Conservation (phyloP, 2,113 vertebrate genomes). For the Nothoprocta perdicaria region DNA sequence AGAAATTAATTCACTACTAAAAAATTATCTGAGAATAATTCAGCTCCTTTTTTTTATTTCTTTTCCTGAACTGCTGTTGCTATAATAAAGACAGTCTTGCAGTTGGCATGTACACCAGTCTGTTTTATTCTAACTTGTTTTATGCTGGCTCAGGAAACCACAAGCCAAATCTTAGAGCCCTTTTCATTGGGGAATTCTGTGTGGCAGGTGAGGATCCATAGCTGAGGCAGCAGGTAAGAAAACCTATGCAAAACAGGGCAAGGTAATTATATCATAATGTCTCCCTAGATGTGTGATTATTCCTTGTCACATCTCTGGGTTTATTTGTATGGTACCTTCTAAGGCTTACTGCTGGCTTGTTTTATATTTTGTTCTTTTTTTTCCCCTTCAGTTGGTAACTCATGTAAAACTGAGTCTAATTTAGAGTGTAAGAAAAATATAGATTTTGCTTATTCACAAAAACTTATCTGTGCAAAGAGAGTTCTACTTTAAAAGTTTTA, state of each 20-base stretch:
- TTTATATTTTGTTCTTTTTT: neutral
- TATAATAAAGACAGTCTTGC: neutral
- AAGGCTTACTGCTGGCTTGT: neutral
- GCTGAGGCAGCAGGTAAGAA: neutral
- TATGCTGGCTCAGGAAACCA: neutral
- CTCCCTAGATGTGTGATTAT: neutral
- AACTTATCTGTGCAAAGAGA: neutral
- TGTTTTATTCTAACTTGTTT: neutral
- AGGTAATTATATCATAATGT: neutral
- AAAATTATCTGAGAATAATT: neutral
- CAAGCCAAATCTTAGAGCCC: neutral
- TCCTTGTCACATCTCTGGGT: neutral
- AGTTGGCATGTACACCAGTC: accelerated
- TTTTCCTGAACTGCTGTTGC: neutral
- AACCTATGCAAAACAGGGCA: neutral
- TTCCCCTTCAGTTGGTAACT: neutral
- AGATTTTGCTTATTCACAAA: neutral
- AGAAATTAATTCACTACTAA: neutral
- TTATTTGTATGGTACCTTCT: neutral
- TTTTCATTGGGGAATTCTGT: neutral
- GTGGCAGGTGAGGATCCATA: neutral
- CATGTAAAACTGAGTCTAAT: neutral
- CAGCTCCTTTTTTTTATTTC: neutral
- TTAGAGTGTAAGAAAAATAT: accelerated
- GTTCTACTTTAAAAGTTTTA: neutral